phyloP scores from a whole-genome alignment of 1,140 invertebrate species.

The Zaprionus nigranus region DNA sequence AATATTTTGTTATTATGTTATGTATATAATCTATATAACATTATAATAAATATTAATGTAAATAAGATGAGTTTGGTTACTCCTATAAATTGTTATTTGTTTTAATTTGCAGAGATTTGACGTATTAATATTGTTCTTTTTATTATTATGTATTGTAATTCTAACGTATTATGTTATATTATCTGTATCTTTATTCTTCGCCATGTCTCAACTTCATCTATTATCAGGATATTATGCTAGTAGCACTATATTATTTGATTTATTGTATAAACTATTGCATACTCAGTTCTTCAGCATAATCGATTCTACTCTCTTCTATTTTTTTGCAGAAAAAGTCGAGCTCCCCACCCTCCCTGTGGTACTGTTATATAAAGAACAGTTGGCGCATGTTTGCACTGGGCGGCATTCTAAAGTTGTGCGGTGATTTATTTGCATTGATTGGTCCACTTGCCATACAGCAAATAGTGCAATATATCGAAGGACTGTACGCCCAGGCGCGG shows the following conservation, averaged over 20 bases:
- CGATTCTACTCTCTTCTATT: not conserved
- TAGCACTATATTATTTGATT: not conserved
- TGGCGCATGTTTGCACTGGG: constrained; percentile 90
- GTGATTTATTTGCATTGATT: constrained; percentile 91
- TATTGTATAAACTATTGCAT: not conserved
- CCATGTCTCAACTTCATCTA: too few species aligned
- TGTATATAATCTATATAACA: too few species aligned
- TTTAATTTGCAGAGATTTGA: too few species aligned
- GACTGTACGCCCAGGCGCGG: constrained; percentile 60
- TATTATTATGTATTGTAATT: too few species aligned
- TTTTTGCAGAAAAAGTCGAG: constrained; percentile 71
- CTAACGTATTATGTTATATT: too few species aligned
- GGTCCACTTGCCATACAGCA: constrained; percentile 91
- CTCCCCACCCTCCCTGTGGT: constrained; percentile 86
- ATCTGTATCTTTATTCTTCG: too few species aligned
- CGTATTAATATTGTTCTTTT: too few species aligned
- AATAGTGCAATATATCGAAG: constrained; percentile 89
- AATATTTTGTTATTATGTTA: too few species aligned
- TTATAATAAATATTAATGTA: too few species aligned
- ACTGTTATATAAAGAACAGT: constrained; percentile 88
- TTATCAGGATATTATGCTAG: too few species aligned
- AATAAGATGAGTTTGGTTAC: too few species aligned
- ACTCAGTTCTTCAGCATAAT: not conserved
- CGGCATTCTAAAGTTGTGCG: constrained; percentile 90
- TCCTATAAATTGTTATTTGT: too few species aligned